Evolutionary conservation across 2,113 vertebrate genomes (phyloP), one percentile per base, ranked within the genome.

Genomic region (Anser cygnoides): DNA sequence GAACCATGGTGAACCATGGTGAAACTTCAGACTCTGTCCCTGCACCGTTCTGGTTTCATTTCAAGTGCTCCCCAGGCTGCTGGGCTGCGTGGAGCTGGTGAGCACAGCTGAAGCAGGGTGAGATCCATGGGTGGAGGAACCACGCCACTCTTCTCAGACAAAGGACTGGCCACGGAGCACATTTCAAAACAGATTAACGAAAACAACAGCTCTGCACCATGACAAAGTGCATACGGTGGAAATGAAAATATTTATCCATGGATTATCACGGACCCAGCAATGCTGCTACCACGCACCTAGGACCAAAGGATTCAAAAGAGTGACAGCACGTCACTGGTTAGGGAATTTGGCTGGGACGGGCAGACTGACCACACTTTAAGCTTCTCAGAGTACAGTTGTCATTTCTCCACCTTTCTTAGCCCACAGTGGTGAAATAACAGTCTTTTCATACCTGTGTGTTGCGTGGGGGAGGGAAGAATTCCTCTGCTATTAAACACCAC

Each of bases 401-500:
- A 37, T 87, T 96, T 89, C 92, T 77, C 61, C 91, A 89, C 76
- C 67, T 84, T 77, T 93, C 73, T 86, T 95, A 95, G 67, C 75
- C 76, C 82, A 93, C 28, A 37, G 90, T 94, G 84, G 89, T 93
- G 92, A 96, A 95, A 87, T 93, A 92, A 95, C 90, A 96, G 92
- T 89, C 90, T 94, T 96, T 97, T 97, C 90, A 92, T 97, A 92
- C 94, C 92, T 96, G 61, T 81, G 82, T 94, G 93, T 85, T 84
- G 89, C 77, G 85, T 84, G 96, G 95, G 95, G 94, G 92, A 96
- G 95, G 95, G 95, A 92, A 94, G 95, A 96, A 96, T 95, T 96
- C 94, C 91, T 96, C 89, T 85, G 83, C 92, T 94, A 95, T 97
- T 97, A 96, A 97, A 97, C 96, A 96, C 95, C 84, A 96, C 81